These are phyloP conservation scores for Platycercus adscitus DNA, from an alignment of 2,113 vertebrate species.

Conservation along the genomic window DNA sequence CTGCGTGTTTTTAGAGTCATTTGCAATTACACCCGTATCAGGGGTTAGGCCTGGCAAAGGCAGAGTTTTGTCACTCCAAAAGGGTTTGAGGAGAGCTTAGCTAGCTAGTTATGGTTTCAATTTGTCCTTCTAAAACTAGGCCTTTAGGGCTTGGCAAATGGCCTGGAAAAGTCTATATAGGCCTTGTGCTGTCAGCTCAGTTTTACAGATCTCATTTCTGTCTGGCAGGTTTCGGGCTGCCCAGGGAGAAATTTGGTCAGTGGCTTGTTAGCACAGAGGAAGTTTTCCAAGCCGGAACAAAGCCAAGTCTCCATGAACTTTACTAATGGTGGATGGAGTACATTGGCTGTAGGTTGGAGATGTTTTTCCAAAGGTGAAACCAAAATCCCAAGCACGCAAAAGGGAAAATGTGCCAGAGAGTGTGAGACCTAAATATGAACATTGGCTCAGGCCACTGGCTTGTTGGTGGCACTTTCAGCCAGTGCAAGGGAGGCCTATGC, in stretches of 20 bases:
- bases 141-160: conserved; percentile 46
- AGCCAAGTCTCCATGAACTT: conserved; percentile 5
- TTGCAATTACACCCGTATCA: neutral
- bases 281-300: neutral
- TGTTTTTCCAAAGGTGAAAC: conserved; percentile 10
- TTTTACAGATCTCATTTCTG: conserved; percentile 50
- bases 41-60: neutral
- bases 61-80: neutral
- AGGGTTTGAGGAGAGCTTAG: neutral
- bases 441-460: neutral
- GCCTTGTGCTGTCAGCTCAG: neutral
- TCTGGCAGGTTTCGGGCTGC: conserved; percentile 45
- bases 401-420: neutral
- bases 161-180: conserved; percentile 54
- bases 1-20: neutral
- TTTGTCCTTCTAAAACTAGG: conserved; percentile 56
- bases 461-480: neutral
- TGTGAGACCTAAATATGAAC: rapidly evolving
- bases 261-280: neutral
- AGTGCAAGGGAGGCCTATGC: rapidly evolving
- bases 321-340: neutral
- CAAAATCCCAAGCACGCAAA: neutral
- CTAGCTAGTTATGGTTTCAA: conserved; percentile 30
- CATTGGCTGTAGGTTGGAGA: neutral
- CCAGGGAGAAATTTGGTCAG: conserved; percentile 34